These are phyloP conservation scores for Microlaimidae sp. DNA, from an alignment of 2,888 invertebrate species.

Conservation along the genomic window DNA sequence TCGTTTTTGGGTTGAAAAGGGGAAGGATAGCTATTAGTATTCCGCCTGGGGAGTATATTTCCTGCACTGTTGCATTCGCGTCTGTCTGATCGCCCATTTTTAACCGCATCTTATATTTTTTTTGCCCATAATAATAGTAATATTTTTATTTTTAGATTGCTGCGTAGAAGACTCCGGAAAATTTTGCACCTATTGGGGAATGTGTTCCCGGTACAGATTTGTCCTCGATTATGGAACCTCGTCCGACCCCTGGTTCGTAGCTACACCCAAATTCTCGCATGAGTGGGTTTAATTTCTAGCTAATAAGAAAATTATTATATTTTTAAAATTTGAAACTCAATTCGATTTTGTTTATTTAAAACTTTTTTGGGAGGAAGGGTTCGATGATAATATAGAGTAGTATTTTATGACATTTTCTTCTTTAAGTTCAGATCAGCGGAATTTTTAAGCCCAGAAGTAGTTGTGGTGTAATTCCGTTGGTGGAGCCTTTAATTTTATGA, in stretches of 20 bases:
- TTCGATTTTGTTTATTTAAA: constrained; percentile 7
- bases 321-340: no score
- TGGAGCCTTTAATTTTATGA: constrained; percentile 59
- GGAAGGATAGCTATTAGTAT: no score
- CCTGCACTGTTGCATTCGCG: no score
- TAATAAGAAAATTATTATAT: no score
- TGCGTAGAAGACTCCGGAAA: constrained; percentile 91
- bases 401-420: no score
- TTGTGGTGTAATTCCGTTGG: constrained; percentile 89
- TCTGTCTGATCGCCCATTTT: no score
- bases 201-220: constrained; percentile 84
- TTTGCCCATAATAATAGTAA: no score
- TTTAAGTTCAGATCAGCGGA: constrained; percentile 44
- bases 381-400: no score
- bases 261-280: constrained; percentile 82
- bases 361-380: constrained; percentile 10
- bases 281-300: no score
- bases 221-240: constrained; percentile 97
- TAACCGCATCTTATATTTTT: no score
- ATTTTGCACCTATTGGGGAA: constrained; percentile 71
- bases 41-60: no score
- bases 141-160: constrained; percentile 42
- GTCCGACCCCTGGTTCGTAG: constrained; percentile 66
- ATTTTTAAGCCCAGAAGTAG: constrained; percentile 50
- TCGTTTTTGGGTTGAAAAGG: no score